Conservation (phyloP, 1,140 invertebrate genomes). For the Drosophila orosa region DNA sequence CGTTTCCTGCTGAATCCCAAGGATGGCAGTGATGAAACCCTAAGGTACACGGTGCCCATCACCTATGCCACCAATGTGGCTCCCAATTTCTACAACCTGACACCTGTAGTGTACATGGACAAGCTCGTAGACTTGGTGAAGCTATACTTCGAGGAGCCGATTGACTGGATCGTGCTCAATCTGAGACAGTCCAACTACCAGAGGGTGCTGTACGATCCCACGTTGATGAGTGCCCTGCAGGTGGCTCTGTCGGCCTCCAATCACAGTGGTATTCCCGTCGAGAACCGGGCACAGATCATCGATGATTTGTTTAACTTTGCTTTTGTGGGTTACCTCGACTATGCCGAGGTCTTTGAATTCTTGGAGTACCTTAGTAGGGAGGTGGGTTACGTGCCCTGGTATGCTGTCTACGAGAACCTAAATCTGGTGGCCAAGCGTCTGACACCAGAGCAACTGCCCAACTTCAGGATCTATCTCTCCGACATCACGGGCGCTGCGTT, state of each 20-base stretch:
- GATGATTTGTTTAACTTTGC: constrained; percentile 91
- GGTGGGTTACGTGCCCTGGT: constrained; percentile 86
- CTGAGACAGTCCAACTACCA: constrained; percentile 86
- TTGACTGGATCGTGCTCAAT: constrained; percentile 85
- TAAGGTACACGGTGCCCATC: constrained; percentile 87
- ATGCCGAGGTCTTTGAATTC: constrained; percentile 85
- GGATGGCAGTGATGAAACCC: constrained; percentile 55
- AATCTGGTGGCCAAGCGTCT: constrained; percentile 45
- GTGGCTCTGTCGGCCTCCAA: constrained; percentile 77
- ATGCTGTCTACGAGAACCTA: constrained; percentile 79
- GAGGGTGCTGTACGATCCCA: constrained; percentile 87
- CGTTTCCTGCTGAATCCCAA: constrained; percentile 85
- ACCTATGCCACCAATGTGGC: constrained; percentile 86
- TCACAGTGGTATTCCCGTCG: constrained; percentile 86
- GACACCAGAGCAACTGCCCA: constrained; percentile 37
- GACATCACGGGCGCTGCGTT: constrained; percentile 46
- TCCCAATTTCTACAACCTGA: constrained; percentile 85
- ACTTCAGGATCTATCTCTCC: constrained; percentile 53
- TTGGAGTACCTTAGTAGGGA: constrained; percentile 85
- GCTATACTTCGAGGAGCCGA: constrained; percentile 47
- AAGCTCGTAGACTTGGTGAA: constrained; percentile 78
- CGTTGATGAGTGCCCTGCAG: constrained; percentile 85
- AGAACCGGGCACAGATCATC: constrained; percentile 91
- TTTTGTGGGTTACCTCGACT: constrained; percentile 85
- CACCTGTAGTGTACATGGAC: constrained; percentile 84